Conservation (phyloP, 2,113 vertebrate genomes). For the Sinocyclocheilus rhinocerous region DNA sequence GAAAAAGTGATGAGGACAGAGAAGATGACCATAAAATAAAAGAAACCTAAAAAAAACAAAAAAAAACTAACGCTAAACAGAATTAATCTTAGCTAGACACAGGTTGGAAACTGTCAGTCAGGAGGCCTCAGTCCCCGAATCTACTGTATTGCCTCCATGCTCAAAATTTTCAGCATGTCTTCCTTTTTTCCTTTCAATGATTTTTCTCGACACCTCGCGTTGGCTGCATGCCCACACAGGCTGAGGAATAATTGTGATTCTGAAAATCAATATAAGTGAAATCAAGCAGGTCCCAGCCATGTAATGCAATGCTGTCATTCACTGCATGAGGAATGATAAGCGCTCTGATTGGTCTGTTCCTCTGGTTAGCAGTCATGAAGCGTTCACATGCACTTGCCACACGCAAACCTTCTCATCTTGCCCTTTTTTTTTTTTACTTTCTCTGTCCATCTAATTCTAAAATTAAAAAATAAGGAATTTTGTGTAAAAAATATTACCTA, state of each 20-base stretch:
- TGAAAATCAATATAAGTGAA: slow-evolving; percentile 66
- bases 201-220: slow-evolving; percentile 40
- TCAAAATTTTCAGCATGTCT: slow-evolving; percentile 9
- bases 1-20: background rate
- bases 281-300: slow-evolving; percentile 58
- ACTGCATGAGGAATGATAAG: slow-evolving; percentile 60
- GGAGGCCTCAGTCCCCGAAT: background rate
- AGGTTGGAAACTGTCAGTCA: slow-evolving; percentile 64
- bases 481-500: slow-evolving; percentile 41
- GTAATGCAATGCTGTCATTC: slow-evolving; percentile 65
- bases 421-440: background rate
- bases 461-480: slow-evolving; percentile 12
- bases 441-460: slow-evolving; percentile 16
- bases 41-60: background rate
- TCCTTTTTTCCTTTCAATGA: background rate
- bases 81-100: background rate
- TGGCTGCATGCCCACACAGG: slow-evolving; percentile 22
- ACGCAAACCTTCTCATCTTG: background rate
- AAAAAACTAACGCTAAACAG: background rate
- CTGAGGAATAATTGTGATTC: slow-evolving; percentile 56
- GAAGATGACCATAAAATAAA: background rate
- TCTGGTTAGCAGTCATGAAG: slow-evolving; percentile 44
- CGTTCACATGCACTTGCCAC: slow-evolving; percentile 25
- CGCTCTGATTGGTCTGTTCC: slow-evolving; percentile 55
- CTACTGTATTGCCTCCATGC: slow-evolving; percentile 1